Evolutionary conservation across 2,888 invertebrate species (phyloP), one percentile per base, ranked within the genome.

Genomic region (Diadromus collaris): DNA sequence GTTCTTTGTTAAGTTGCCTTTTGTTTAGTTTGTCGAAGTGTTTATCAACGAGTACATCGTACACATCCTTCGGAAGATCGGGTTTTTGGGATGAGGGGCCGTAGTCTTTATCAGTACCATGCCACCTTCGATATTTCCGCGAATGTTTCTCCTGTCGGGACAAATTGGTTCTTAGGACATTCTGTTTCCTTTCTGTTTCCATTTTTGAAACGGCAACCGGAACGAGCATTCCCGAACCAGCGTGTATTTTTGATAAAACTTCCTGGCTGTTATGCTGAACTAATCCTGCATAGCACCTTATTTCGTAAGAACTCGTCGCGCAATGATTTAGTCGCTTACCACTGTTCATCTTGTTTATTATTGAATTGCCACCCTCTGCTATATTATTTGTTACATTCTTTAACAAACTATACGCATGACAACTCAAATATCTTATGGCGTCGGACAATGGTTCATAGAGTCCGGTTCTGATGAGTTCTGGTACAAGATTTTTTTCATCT

Each of bases 221-320:
- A 44, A 76, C 34, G 16, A 19, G 2, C 3, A 3, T n/a, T 2
- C 48, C 34, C 34, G 24, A 16, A 2, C 51, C 13, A 4, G 9
- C n/a, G 44, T 64, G 21, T 5, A 80, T 3, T 41, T 48, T 75
- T 1, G 79, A 72, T 34, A 80, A 27, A 10, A 56, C 61, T n/a
- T 27, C 88, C 78, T 79, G 82, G 29, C 83, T 84, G 27, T 89
- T 88, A 74, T 85, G 87, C 6, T 85, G 84, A 9, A 89, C 72
- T 7, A 83, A 86, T 5, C 89, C 86, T 16, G 86, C 86, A 16
- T 83, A 74, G 67, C 86, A 87, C 64, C 89, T 82, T 13, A 79
- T 84, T 83, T 86, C 82, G 76, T 89, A 90, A 2, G 84, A 84
- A 13, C 85, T 74, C 73, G 78, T 83, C 69, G 86, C 79, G n/a